These are phyloP conservation scores for Xiphophorus hellerii DNA, from an alignment of 2,113 vertebrate species.

Conservation along the genomic window DNA sequence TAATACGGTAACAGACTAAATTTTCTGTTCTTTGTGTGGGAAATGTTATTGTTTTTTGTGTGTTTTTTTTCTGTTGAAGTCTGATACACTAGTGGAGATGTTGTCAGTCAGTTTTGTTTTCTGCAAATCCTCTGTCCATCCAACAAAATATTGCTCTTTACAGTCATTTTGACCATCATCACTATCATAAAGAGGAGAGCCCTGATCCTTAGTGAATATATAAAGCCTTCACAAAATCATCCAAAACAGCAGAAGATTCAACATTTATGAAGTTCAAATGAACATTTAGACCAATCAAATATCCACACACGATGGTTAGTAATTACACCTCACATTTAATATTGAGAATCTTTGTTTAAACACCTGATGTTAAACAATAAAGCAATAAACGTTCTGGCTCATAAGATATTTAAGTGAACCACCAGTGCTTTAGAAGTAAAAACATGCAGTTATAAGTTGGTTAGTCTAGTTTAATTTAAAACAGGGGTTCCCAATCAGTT, in stretches of 20 bases:
- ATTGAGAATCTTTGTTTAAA: background rate
- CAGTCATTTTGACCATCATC: background rate
- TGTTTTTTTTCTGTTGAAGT: too few species aligned
- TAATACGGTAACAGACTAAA: too few species aligned
- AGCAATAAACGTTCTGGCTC: conserved; percentile 43
- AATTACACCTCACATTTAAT: background rate
- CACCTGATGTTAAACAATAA: conserved; percentile 52
- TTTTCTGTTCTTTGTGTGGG: too few species aligned
- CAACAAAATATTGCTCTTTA: background rate
- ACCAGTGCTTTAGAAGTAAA: conserved; percentile 22
- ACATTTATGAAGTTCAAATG: background rate
- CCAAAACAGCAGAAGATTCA: background rate
- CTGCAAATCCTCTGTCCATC: background rate
- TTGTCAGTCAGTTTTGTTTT: background rate
- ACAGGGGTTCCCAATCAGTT: background rate
- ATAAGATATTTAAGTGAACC: conserved; percentile 55
- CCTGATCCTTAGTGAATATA: background rate
- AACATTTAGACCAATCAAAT: background rate
- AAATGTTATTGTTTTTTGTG: too few species aligned
- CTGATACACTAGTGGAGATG: background rate
- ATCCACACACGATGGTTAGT: background rate
- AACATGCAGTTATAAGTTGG: background rate
- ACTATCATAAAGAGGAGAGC: background rate
- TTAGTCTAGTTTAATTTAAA: background rate
- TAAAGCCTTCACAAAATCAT: background rate